phyloP scores from a whole-genome alignment of 2,888 invertebrate genomes.

The Aproaerema taeniolella region DNA sequence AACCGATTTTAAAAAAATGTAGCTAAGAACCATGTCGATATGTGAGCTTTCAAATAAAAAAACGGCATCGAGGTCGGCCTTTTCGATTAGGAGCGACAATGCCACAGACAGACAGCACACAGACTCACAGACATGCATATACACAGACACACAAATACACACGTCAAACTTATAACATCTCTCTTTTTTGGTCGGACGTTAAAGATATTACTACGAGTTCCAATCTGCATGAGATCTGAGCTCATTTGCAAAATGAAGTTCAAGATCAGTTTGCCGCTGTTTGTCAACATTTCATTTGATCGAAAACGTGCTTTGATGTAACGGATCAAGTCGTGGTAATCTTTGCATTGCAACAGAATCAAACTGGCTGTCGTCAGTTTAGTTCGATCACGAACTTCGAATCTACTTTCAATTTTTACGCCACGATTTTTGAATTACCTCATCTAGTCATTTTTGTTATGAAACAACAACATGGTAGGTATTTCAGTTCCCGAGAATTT shows the following conservation, averaged over 20 bases:
- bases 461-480: conserved; percentile 4
- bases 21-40: too few species aligned
- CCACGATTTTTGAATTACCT: conserved; percentile 19
- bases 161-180: too few species aligned
- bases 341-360: conserved; percentile 17
- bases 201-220: background rate
- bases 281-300: conserved; percentile 13
- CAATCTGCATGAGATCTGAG: background rate
- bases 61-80: too few species aligned
- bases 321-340: conserved; percentile 25
- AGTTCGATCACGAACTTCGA: conserved; percentile 26
- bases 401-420: conserved; percentile 37
- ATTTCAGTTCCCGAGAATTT: background rate
- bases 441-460: conserved; percentile 6
- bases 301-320: conserved; percentile 28
- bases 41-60: too few species aligned
- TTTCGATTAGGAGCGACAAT: too few species aligned
- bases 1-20: too few species aligned
- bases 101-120: too few species aligned
- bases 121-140: too few species aligned
- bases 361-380: conserved; percentile 26
- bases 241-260: conserved; percentile 5
- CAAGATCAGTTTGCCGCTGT: conserved; percentile 16
- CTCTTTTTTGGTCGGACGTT: too few species aligned
- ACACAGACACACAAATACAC: too few species aligned